Base-by-base conservation (phyloP, 1,140 invertebrate species). In the Dolichoris vasculosae region DNA sequence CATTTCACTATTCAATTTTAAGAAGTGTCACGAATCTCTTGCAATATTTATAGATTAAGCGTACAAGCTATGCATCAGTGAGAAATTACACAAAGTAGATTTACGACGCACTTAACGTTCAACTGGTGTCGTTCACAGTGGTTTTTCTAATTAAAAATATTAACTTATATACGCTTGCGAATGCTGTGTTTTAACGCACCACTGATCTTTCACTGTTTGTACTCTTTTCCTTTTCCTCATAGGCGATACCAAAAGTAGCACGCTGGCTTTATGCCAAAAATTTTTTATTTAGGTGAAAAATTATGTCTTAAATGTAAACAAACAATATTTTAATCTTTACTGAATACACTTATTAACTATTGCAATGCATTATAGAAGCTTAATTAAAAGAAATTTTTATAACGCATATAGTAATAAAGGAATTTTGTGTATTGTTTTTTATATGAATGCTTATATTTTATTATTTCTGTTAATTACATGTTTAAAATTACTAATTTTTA, bases 201-300 rank as follows among this genome's bases (percentile, higher is more conserved):
- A 59, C 3, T 59, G 55, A 59, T 3, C 9, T 55, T 11, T 55
- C 51, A 17, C 17, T 55, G 9, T 20, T 55, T 55, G n/a, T n/a
- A n/a, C 20, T 55, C 17, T 20, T 11, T 17, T 55, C 13, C 43
- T 7, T 46, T 46, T 46, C 13, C 43, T 46, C 43, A 13, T 46
- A 13, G 43, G 43, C 43, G 43, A 46, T 46, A 13, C 43, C 43
- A 6, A 46, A 6, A 46, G n/a, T n/a, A n/a, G n/a, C n/a, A n/a
- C n/a, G n/a, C n/a, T n/a, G n/a, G n/a, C n/a, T n/a, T n/a, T n/a
- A n/a, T n/a, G n/a, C n/a, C n/a, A n/a, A n/a, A n/a, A n/a, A n/a
- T 73, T 73, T 63, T 55, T 84, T 59, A 69, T 84, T 35, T 64
- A 84, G 83, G 83, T 84, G 76, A 84, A 76, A 77, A 73, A n/a